A percentile compares a stretch with the other conserved stretches of the same genome.
Conservation (phyloP, 2,888 invertebrate genomes). For the Chloroclysta siterata region DNA sequence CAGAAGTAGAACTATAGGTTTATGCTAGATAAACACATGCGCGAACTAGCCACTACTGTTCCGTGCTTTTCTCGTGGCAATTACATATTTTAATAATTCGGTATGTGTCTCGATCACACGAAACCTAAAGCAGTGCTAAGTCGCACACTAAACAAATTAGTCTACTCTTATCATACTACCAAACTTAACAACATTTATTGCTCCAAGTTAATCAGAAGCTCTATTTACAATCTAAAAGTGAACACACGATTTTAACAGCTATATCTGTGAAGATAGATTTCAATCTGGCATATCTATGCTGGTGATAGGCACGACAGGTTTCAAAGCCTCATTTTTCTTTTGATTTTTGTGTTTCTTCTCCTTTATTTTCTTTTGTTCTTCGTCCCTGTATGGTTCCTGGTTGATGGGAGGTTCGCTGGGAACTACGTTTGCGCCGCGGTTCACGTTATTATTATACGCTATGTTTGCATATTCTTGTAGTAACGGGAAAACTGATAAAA, state of each 20-base stretch:
- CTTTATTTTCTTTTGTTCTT: slow-evolving; percentile 77
- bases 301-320: slow-evolving; percentile 94
- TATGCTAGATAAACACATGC: too few species aligned
- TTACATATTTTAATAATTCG: slow-evolving; percentile 13
- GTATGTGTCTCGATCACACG: slow-evolving; percentile 4
- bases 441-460: slow-evolving; percentile 91
- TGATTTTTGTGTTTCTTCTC: slow-evolving; percentile 88
- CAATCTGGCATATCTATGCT: slow-evolving; percentile 97
- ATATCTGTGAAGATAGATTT: slow-evolving; percentile 52
- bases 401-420: slow-evolving; percentile 69
- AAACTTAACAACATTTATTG: slow-evolving; percentile 79
- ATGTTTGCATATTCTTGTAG: slow-evolving; percentile 99
- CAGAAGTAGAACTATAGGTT: too few species aligned
- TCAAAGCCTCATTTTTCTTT: slow-evolving; percentile 91
- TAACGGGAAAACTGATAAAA: slow-evolving; percentile 96
- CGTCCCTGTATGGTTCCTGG: slow-evolving; percentile 80
- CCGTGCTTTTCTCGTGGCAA: not conserved
- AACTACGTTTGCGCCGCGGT: slow-evolving; percentile 58
- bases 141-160: slow-evolving; percentile 38
- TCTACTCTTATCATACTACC: slow-evolving; percentile 55
- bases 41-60: not conserved
- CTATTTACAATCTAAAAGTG: slow-evolving; percentile 59
- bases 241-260: slow-evolving; percentile 67
- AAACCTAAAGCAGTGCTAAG: slow-evolving; percentile 5
- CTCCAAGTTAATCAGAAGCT: slow-evolving; percentile 58